Evolutionary conservation across 2,797 vertebrate species (phyloP).

Genomic region (Alosa sapidissima): DNA sequence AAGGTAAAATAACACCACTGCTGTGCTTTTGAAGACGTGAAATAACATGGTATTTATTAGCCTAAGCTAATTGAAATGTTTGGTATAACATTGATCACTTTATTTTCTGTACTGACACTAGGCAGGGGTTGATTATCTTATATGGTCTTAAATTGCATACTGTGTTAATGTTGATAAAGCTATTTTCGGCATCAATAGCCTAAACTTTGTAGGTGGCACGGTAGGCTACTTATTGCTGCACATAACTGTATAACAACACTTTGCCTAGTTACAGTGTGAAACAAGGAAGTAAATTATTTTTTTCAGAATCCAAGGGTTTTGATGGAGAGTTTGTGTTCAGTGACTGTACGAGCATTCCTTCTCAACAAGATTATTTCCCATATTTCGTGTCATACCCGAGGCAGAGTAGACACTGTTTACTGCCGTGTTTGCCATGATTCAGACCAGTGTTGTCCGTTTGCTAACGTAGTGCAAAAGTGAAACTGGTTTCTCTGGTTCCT

Average conservation of each 20-base stretch:
- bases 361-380: neutral
- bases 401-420: neutral
- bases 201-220: neutral
- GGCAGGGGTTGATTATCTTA: neutral
- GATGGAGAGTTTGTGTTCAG: neutral
- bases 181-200: neutral
- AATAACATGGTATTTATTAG: neutral
- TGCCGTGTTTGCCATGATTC: neutral
- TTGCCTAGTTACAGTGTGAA: neutral
- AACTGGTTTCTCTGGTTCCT: neutral
- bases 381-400: neutral
- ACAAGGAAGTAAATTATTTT: neutral
- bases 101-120: neutral
- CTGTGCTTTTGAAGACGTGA: neutral
- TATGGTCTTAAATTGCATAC: neutral
- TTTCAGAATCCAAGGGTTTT: neutral
- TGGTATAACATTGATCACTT: neutral
- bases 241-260: neutral
- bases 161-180: neutral
- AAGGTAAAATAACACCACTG: neutral
- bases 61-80: neutral
- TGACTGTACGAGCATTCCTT: neutral
- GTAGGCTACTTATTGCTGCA: neutral
- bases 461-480: slow-evolving; percentile 13
- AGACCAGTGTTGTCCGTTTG: neutral